Base-by-base conservation (phyloP, 2,113 vertebrate genomes). In the Anarrhichthys ocellatus region DNA sequence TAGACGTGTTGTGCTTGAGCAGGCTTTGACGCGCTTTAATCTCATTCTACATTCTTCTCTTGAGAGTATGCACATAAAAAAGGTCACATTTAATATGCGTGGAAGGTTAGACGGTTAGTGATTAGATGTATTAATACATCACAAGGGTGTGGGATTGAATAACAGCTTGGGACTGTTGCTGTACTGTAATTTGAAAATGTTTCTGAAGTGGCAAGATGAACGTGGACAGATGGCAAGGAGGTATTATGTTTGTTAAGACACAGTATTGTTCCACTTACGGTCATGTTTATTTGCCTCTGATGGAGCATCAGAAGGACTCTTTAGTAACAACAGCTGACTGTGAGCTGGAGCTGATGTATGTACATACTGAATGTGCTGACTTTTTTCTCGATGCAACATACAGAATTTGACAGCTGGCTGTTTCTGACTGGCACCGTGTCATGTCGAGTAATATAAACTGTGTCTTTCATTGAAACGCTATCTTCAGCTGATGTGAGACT, bases 31-130 rank as follows among this genome's bases (percentile, higher is more conserved):
- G 7, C 8, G 68, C 76, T 87, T 75, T 80, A 63, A 40, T 82
- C 81, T 84, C 66, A 59, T 54, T 73, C 56, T n/a, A 44, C 18
- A 40, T 76, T 67, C 76, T 56, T 36, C 75, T 84, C 82, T 46
- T 14, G 78, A 56, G 87, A 78, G 18, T 40, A n/a, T 44, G 68
- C 68, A 54, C 38, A 85, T 56, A 73, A 66, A 80, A 71, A 68
- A 75, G 44, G 15, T n/a, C 52, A 6, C 65, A 62, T 76, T 64
- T 54, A 82, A 79, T 50, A 50, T 79, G 54, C 17, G 54, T 8
- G 4, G 64, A 65, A 8, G 44, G 17, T 32, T 32, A 32, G 32
- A 32, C 4, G 32, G 32, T 32, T 32, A 32, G 32, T 32, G 32
- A 32, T 32, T 32, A 4, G 32, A 71, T 63, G 42, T 71, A 78